Base-by-base conservation (phyloP, 2,888 invertebrate genomes). In the Aphidius colemani region DNA sequence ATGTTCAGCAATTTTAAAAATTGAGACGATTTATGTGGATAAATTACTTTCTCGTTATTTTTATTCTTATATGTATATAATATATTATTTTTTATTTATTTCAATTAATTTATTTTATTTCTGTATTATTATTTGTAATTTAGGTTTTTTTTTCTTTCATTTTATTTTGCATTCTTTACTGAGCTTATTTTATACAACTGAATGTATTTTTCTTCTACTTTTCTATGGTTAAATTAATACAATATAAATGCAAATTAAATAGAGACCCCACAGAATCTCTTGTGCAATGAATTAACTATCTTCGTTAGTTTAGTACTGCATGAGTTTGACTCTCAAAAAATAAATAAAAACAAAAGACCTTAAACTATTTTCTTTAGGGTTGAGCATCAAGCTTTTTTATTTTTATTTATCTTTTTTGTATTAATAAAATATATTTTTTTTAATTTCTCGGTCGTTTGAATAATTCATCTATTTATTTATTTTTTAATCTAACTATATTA, bases 191-290 rank as follows among this genome's bases (percentile, higher is more conserved):
- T 49, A 50, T 43, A 30, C 8, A 48, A 41, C 53, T 4, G 9
- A 10, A 40, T 30, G 48, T 39, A 40, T 53, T 61, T 30, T 53
- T n/a, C 18, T 39, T 50, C 43, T 7, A 13, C 41, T 63, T 53
- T 41, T 53, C 13, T 30, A 69, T 66, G 69, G 69, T 71, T 71
- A 71, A 74, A 77, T 77, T 77, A 77, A 75, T 75, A 75, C 72
- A 75, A 77, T 77, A 77, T 77, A 76, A 75, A 77, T 77, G 77
- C 73, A 75, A 77, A 77, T 77, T 72, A 70, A 74, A 74, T 69
- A 60, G 63, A 44, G 65, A 13, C 66, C 65, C 53, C 43, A 62
- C 50, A 66, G 60, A 66, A 68, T 58, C 18, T 57, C 9, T 59
- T 66, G 59, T 59, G 67, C 69, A 70, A 71, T 68, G 69, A 69